These are phyloP conservation scores for Dryomyza anilis DNA, from an alignment of 2,888 invertebrate species.

Conservation along the genomic window DNA sequence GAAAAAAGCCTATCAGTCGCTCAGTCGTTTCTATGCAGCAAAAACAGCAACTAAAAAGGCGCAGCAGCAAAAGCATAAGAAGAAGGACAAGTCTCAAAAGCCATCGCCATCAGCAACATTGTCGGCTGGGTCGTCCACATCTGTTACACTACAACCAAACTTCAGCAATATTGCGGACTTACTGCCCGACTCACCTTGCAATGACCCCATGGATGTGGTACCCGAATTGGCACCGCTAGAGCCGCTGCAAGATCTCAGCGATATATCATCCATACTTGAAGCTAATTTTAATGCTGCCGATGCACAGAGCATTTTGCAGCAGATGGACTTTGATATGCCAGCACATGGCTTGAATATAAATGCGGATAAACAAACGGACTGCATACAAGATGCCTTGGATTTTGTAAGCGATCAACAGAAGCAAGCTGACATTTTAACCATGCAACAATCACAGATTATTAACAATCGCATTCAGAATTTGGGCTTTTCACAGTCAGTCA, in stretches of 20 bases:
- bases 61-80: neutral
- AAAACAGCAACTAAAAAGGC: conserved; percentile 14
- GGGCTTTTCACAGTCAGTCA: conserved; percentile 44
- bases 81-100: too few relatives aligned
- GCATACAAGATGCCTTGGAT: conserved; percentile 44
- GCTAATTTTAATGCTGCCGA: conserved; percentile 34
- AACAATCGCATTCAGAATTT: conserved; percentile 47
- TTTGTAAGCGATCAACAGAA: conserved; percentile 35
- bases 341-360: conserved; percentile 28
- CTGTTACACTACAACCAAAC: neutral
- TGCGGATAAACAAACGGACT: conserved; percentile 40
- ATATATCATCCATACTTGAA: conserved; percentile 39
- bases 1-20: conserved; percentile 40
- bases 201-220: conserved; percentile 38
- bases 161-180: conserved; percentile 37
- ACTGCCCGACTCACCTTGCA: conserved; percentile 39
- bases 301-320: conserved; percentile 15
- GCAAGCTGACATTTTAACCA: neutral
- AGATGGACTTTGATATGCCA: conserved; percentile 16
- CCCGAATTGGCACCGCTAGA: conserved; percentile 37
- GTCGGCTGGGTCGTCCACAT: neutral
- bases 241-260: conserved; percentile 40
- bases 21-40: conserved; percentile 36
- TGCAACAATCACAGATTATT: neutral
- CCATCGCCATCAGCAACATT: neutral